Conservation (phyloP, 2,797 vertebrate species). For the Psittacula derbiana region DNA sequence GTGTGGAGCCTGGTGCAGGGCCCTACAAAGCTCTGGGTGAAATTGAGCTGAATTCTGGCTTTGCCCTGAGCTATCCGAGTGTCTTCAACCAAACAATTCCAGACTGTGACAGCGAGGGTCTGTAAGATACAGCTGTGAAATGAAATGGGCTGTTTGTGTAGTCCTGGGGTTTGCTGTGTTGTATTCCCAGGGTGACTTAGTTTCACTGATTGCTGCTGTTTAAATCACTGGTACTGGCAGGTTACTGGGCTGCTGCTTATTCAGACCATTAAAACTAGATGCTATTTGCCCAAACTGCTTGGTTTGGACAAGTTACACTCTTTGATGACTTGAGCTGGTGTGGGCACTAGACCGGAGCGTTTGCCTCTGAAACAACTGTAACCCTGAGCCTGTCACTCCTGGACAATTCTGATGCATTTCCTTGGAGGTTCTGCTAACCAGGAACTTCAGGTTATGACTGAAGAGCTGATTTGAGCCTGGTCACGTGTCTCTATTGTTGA, state of each 20-base stretch:
- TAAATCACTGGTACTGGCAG: neutral
- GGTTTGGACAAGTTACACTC: neutral
- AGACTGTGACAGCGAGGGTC: neutral
- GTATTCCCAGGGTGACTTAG: neutral
- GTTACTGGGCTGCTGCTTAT: neutral
- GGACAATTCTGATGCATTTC: neutral
- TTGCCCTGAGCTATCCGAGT: too few relatives aligned
- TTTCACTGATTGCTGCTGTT: neutral
- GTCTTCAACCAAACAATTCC: neutral
- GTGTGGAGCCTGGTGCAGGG: neutral
- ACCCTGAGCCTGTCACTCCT: neutral
- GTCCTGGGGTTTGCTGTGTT: neutral
- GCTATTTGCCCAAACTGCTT: fast-evolving
- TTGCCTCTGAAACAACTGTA: neutral
- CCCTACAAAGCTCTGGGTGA: neutral
- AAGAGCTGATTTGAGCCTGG: neutral
- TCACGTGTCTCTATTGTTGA: fast-evolving
- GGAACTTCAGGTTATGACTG: neutral
- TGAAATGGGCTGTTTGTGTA: fast-evolving
- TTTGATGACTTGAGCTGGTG: neutral
- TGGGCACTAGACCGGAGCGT: neutral
- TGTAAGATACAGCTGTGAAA: neutral
- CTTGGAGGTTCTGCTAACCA: neutral
- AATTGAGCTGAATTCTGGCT: neutral
- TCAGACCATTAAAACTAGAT: neutral